Percentiles rank a stretch among this genome's conserved stretches.
Conservation (phyloP, 2,113 vertebrate genomes). For the Dipodomys stephensi region DNA sequence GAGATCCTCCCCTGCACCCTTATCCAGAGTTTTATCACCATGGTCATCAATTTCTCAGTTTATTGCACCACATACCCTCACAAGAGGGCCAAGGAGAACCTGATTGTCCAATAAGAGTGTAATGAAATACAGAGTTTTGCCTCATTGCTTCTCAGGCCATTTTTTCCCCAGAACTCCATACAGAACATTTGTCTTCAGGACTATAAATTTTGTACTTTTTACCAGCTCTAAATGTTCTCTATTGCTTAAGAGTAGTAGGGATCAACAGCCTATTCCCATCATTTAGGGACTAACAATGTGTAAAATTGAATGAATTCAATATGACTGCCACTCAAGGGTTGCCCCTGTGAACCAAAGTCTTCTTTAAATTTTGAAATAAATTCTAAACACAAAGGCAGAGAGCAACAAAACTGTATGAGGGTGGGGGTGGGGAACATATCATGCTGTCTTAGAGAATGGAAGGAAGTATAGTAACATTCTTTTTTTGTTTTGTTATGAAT, state of each 20-base stretch:
- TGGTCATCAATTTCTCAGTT: neutral
- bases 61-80: neutral
- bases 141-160: slow-evolving; percentile 45
- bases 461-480: neutral
- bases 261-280: slow-evolving; percentile 62
- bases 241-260: slow-evolving; percentile 61
- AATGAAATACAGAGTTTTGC: slow-evolving; percentile 24
- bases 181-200: slow-evolving; percentile 48
- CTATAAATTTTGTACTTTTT: slow-evolving; percentile 66
- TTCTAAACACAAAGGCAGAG: slow-evolving; percentile 49
- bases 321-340: slow-evolving; percentile 48
- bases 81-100: neutral
- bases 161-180: neutral
- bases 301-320: slow-evolving; percentile 70
- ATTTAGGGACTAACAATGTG: slow-evolving; percentile 69
- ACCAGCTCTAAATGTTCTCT: slow-evolving; percentile 63
- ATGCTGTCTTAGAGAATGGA: neutral
- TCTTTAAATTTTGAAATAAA: slow-evolving; percentile 57
- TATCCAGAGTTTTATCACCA: neutral
- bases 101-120: neutral
- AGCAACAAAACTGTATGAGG: neutral
- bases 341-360: neutral
- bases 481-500: neutral
- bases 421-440: neutral
- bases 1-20: neutral